Evolutionary conservation across 2,888 invertebrate species (phyloP), one percentile per base, ranked within the genome.

Genomic region (Entomobrya proxima): DNA sequence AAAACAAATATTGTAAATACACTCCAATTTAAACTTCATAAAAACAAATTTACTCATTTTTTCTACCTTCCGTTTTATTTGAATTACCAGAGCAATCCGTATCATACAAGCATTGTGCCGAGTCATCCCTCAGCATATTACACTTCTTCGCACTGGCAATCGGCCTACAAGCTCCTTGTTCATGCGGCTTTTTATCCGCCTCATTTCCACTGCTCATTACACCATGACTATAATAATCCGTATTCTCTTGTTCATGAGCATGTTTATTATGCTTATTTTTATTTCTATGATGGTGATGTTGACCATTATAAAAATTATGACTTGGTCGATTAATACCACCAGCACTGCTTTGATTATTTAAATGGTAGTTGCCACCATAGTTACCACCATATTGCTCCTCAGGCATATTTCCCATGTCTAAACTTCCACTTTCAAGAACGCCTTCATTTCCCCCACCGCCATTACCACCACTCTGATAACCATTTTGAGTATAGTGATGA

Each of bases 51-150:
- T 11, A n/a, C n/a, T n/a, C n/a, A n/a, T n/a, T n/a, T n/a, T n/a
- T n/a, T n/a, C n/a, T n/a, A n/a, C n/a, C n/a, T n/a, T n/a, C 47
- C 18, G 40, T 35, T 6, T n/a, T 18, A 27, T 40, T 47, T 27
- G 37, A n/a, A 5, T 72, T 79, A 86, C 86, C 86, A n/a, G 55
- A 52, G 52, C 86, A 86, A 5, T 74, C 81, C 6, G 9, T 32
- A 77, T 86, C 86, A 37, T 21, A 35, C 9, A 27, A 50, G 37
- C 86, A 86, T 40, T 81, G 69, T 3, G 67, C 80, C 2, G 77
- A 47, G 27, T 67, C 69, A 18, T 61, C 24, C 2, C 35, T 24
- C 3, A 86, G 32, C 0, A 69, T 4, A 18, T 75, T 30, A 77
- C 86, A 86, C 11, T 76, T 61, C 0, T 64, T 30, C 24, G 77